phyloP scores from a whole-genome alignment of 1,140 invertebrate genomes.

The Carcinoscorpius rotundicauda region DNA sequence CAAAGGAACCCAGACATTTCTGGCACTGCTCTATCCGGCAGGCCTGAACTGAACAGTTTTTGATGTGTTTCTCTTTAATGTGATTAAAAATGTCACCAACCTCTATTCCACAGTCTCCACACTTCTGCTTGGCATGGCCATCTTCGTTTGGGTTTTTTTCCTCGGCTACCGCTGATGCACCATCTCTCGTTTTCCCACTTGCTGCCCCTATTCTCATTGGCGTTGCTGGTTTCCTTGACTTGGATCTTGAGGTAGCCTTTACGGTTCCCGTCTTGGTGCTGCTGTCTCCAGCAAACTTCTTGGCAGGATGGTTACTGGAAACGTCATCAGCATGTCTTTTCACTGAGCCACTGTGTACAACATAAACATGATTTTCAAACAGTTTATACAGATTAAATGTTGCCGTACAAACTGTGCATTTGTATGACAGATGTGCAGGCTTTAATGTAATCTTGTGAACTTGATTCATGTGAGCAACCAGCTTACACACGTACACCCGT shows the following conservation, averaged over 20 bases:
- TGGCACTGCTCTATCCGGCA: conserved; percentile 25
- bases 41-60: conserved; percentile 19
- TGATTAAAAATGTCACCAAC: conserved; percentile 17
- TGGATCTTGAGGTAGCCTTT: not conserved
- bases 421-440: conserved; percentile 82
- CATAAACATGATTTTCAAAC: conserved; percentile 87
- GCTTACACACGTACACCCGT: conserved; percentile 82
- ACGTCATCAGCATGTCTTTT: conserved; percentile 3
- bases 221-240: not conserved
- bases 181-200: not conserved
- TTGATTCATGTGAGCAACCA: conserved; percentile 75
- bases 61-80: conserved; percentile 20
- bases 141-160: conserved; percentile 51
- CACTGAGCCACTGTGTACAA: conserved; percentile 55
- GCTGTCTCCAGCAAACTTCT: not conserved
- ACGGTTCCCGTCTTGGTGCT: too few species aligned
- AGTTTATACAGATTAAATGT: conserved; percentile 91
- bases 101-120: conserved; percentile 17
- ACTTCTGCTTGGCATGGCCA: conserved; percentile 21
- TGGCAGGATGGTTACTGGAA: conserved; percentile 21
- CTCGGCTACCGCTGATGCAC: not conserved
- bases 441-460: conserved; percentile 83
- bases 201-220: not conserved
- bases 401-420: conserved; percentile 86
- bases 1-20: conserved; percentile 22